These are phyloP conservation scores for Chloropsis hardwickii DNA, from an alignment of 2,113 vertebrate genomes.

Conservation along the genomic window DNA sequence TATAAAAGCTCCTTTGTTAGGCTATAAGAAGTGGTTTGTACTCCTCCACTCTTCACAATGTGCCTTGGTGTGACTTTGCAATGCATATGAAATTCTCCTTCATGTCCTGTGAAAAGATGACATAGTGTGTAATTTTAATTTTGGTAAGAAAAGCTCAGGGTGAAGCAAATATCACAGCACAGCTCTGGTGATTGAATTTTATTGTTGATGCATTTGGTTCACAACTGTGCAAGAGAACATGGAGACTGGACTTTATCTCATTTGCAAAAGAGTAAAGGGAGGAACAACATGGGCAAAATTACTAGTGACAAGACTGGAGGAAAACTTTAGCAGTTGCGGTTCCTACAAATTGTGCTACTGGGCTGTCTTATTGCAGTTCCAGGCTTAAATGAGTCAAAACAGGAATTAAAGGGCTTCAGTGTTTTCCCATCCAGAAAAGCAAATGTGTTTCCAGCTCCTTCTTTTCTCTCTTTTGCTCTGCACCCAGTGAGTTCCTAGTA, in stretches of 20 bases:
- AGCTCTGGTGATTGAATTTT: neutral
- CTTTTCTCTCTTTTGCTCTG: neutral
- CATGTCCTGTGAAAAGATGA: neutral
- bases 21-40: neutral
- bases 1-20: constrained; percentile 48
- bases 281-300: neutral
- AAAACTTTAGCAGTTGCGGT: neutral
- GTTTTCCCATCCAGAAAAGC: neutral
- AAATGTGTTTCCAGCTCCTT: neutral
- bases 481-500: neutral
- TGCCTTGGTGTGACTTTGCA: constrained; percentile 11
- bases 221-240: rapidly evolving
- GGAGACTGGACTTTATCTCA: neutral
- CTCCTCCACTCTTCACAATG: neutral
- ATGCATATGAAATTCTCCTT: neutral
- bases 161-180: neutral
- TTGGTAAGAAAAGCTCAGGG: neutral
- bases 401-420: neutral
- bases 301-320: neutral
- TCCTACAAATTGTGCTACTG: neutral
- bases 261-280: neutral
- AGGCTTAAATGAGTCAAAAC: constrained; percentile 18
- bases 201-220: neutral
- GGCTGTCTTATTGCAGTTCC: neutral
- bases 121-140: neutral